Evolutionary conservation across 2,797 vertebrate species (phyloP), one percentile per base, ranked within the genome.

Genomic region (Gadopsis marmoratus): DNA sequence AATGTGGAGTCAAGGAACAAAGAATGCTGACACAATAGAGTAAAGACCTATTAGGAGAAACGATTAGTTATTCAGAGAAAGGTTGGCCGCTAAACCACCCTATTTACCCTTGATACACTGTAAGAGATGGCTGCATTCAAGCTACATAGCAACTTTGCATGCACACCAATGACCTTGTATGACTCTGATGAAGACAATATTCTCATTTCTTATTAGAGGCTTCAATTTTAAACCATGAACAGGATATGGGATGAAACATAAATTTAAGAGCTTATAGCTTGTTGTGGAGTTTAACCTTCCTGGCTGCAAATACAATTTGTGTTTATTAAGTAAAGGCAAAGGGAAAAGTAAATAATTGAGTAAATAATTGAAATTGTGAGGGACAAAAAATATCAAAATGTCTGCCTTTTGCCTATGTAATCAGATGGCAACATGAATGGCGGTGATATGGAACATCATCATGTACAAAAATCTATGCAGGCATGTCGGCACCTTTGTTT

Each of bases 1-100:
- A 89, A 88, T 83, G 79, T 69, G 64, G 67, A 91, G 91, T 83
- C 72, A 81, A 81, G 74, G 82, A 89, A 92, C 85, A 93, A 88
- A 89, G 85, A 78, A 67, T 54, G 35, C 4, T 74, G 76, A 81
- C 48, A 92, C 81, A 89, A 90, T 88, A 47, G 69, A 79, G 78
- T 56, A 53, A 83, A 88, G 83, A 76, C 56, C 62, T 80, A 85
- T 81, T 89, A 85, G 56, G 48, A 78, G 51, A 39, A 56, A 71
- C 87, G 62, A 90, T 89, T 80, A 81, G 78, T 82, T 83, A 86
- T 86, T 88, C 59, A 78, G 79, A 70, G 70, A 86, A 75, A 66
- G 72, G 63, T 54, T 83, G 55, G 74, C 76, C 81, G 65, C 67
- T 86, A 73, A 87, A 86, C 55, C 75, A 86, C 55, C 75, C 45